These are phyloP conservation scores for Agrotis ipsilon DNA, from an alignment of 2,888 invertebrate species.

Conservation along the genomic window DNA sequence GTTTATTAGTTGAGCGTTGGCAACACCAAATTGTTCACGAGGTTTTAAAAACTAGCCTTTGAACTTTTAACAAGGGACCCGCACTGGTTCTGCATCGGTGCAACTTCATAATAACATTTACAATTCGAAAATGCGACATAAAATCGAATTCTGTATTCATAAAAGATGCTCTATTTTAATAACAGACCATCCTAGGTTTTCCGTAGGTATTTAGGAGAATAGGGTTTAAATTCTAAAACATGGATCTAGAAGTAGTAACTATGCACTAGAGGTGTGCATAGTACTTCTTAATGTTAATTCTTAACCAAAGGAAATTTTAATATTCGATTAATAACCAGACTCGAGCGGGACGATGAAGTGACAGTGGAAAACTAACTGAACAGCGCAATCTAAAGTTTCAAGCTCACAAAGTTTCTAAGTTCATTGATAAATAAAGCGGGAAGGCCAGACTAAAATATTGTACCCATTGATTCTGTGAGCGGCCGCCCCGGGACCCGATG, in stretches of 20 bases:
- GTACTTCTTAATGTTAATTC: no score
- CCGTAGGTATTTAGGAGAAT: no score
- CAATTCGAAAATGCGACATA: not conserved
- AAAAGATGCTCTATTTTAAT: no score
- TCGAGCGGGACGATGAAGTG: conserved; percentile 14
- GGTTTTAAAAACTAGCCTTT: not conserved
- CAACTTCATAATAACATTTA: no score
- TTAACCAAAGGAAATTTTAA: no score
- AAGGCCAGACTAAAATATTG: conserved; percentile 43
- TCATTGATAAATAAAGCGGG: conserved; percentile 35
- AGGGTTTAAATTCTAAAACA: conserved; percentile 14
- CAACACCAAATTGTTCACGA: not conserved
- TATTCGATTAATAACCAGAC: no score
- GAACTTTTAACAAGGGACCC: not conserved
- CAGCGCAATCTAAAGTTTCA: conserved; percentile 30
- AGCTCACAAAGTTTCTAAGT: conserved; percentile 31
- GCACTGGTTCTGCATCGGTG: not conserved
- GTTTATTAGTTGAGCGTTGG: not conserved
- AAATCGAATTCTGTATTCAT: not conserved
- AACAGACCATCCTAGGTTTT: no score
- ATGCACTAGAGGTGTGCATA: no score
- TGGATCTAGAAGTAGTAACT: not conserved
- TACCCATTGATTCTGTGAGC: conserved; percentile 37
- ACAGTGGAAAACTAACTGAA: conserved; percentile 13
- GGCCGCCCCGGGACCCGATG: conserved; percentile 10